Percentiles rank a stretch among this genome's conserved stretches.
These are phyloP conservation scores for Philotrypesis tridentata DNA, from an alignment of 1,140 invertebrate species.

Conservation along the genomic window DNA sequence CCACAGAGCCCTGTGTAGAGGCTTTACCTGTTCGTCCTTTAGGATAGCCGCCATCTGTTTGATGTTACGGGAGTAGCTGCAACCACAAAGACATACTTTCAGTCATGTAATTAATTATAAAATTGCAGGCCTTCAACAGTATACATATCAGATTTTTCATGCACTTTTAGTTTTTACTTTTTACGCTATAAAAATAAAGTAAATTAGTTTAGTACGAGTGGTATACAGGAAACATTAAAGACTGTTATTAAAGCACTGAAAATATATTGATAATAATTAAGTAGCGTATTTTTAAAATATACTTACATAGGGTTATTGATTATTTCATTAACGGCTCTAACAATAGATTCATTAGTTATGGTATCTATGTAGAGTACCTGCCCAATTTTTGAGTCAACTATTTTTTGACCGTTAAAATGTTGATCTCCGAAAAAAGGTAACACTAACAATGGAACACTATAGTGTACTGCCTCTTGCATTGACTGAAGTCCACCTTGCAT, in stretches of 20 bases:
- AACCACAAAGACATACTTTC: conserved; percentile 34
- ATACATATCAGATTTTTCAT: too few species aligned
- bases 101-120: background rate
- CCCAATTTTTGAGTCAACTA: conserved; percentile 66
- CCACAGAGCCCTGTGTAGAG: conserved; percentile 69
- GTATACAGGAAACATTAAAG: background rate
- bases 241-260: background rate
- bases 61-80: conserved; percentile 64
- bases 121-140: background rate
- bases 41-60: conserved; percentile 62
- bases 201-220: too few species aligned
- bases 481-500: conserved; percentile 77
- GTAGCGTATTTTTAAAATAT: background rate
- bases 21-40: conserved; percentile 64
- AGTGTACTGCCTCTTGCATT: conserved; percentile 74
- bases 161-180: too few species aligned
- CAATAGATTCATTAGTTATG: conserved; percentile 60
- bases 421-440: conserved; percentile 75
- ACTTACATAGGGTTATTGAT: conserved; percentile 58
- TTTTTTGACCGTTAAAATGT: conserved; percentile 67
- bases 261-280: background rate
- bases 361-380: conserved; percentile 61
- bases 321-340: conserved; percentile 58
- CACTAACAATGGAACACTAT: conserved; percentile 74
- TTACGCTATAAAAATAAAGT: too few species aligned